Evolutionary conservation across 2,888 invertebrate genomes (phyloP).

Genomic region (Drosophila birchii): DNA sequence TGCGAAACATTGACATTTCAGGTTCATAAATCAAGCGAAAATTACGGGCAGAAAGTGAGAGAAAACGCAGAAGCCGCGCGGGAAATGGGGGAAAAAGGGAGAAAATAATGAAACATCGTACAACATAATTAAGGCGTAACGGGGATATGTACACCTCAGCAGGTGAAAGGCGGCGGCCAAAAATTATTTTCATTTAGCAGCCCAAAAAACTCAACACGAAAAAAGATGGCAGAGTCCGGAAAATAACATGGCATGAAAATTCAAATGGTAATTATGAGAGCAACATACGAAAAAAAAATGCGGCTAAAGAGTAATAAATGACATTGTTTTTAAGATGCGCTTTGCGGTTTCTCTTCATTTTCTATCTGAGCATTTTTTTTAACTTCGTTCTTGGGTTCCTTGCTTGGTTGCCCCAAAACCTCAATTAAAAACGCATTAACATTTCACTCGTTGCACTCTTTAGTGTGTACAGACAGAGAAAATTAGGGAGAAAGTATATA

Average conservation of each 20-base stretch:
- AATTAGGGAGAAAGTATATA: background rate
- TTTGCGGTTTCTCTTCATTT: conserved; percentile 45
- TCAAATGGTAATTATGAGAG: conserved; percentile 72
- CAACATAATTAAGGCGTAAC: conserved; percentile 79
- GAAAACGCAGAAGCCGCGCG: conserved; percentile 40
- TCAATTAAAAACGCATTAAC: conserved; percentile 84
- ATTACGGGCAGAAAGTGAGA: conserved; percentile 60
- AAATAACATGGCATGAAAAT: conserved; percentile 73
- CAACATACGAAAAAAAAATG: conserved; percentile 43
- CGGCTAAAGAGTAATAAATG: conserved; percentile 77
- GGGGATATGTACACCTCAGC: conserved; percentile 54
- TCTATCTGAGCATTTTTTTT: conserved; percentile 18
- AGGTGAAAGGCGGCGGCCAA: conserved; percentile 70
- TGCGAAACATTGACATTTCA: conserved; percentile 78
- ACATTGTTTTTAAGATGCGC: conserved; percentile 71
- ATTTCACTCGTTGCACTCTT: conserved; percentile 76
- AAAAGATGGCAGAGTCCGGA: conserved; percentile 21
- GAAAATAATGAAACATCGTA: conserved; percentile 68
- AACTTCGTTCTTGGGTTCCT: conserved; percentile 18
- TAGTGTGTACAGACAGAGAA: conserved; percentile 12
- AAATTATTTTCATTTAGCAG: conserved; percentile 58
- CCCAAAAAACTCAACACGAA: conserved; percentile 20
- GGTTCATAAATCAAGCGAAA: conserved; percentile 80
- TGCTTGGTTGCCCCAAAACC: conserved; percentile 76
- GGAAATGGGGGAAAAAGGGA: conserved; percentile 40